phyloP scores from a whole-genome alignment of 2,113 vertebrate species.

The Danionella cerebrum region DNA sequence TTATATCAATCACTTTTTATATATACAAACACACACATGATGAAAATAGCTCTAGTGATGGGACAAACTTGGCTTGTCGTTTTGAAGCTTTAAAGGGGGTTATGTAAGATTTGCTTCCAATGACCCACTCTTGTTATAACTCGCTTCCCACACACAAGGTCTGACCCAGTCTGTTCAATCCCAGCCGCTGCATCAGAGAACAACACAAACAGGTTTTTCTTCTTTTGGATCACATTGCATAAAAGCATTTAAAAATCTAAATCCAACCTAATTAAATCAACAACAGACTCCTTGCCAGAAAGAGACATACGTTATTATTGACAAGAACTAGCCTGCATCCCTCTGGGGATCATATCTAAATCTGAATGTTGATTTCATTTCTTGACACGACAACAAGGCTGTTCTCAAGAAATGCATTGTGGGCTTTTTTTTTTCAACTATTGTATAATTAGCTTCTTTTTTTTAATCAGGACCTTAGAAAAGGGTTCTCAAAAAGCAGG shows the following conservation, averaged over 20 bases:
- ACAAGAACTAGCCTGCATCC: not conserved
- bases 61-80: constrained; percentile 4
- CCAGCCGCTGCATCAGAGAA: not conserved
- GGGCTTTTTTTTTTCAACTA: no score
- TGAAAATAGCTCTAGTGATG: not conserved
- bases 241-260: not conserved
- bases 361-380: not conserved
- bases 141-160: constrained; percentile 24
- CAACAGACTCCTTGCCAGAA: not conserved
- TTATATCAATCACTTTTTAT: no score
- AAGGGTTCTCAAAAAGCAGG: no score
- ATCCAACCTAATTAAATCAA: not conserved
- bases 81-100: constrained; percentile 19
- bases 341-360: not conserved
- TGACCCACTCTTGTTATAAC: constrained; percentile 34
- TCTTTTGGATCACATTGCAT: not conserved
- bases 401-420: not conserved
- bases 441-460: no score
- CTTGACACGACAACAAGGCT: not conserved
- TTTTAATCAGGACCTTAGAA: no score
- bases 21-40: not conserved
- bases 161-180: constrained; percentile 29
- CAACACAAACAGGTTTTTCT: not conserved
- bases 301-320: not conserved
- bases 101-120: constrained; percentile 34